Evolutionary conservation across 1,140 invertebrate genomes (phyloP), one percentile per base, ranked within the genome.

Genomic region (Heterodera schachtii): DNA sequence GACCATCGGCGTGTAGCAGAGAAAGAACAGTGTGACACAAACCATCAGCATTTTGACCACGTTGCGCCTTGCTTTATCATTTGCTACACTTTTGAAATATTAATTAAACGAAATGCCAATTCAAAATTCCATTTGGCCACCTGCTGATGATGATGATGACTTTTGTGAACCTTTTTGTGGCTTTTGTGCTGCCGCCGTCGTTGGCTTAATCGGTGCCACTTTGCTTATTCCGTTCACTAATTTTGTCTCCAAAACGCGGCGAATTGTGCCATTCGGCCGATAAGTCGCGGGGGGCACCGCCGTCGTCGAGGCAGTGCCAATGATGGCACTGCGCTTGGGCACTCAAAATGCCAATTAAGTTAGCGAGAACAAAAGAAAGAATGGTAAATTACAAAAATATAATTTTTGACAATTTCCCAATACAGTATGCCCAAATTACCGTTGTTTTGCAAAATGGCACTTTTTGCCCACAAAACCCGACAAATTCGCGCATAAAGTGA

Each of bases 31-130:
- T 4, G n/a, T 46, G 8, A 71, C 44, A 19, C 76, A 64, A 41
- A 67, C 60, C 76, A 78, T 78, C 7, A 78, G 9, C 76, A 78
- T 78, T 69, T 78, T 78, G 46, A 78, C 76, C 7, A 78, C 76
- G 44, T 64, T 78, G 6, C 76, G 44, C 43, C 76, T 19, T n/a
- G 76, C 76, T 7, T 46, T 41, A 21, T 70, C 52, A 78, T 78
- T 78, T 41, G 76, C 76, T 44, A 31, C 66, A 66, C n/a, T n/a
- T n/a, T n/a, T n/a, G n/a, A n/a, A n/a, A n/a, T n/a, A n/a, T n/a
- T n/a, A n/a, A n/a, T n/a, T n/a, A n/a, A n/a, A n/a, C n/a, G n/a
- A n/a, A n/a, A n/a, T n/a, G n/a, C n/a, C n/a, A n/a, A n/a, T n/a
- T n/a, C n/a, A n/a, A n/a, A n/a, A n/a, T n/a, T n/a, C n/a, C n/a